Base-by-base conservation (phyloP, 1,140 invertebrate genomes). In the Idris sp. region DNA sequence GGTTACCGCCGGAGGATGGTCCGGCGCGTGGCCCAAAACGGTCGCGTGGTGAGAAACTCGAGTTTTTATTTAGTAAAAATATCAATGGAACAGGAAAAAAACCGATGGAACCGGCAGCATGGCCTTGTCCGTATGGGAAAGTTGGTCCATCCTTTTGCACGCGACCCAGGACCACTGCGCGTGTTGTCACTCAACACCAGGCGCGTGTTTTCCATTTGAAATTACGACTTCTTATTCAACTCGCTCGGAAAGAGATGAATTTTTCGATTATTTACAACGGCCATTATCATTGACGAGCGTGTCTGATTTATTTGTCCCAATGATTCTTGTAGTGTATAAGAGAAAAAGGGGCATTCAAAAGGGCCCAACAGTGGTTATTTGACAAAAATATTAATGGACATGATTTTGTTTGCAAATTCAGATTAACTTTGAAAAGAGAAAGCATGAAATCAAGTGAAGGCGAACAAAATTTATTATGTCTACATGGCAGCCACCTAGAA, bases 361-460 rank as follows among this genome's bases (percentile, higher is more conserved):
- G n/a, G n/a, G n/a, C 53, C 22, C 11, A 9, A 35, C 5, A 46
- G 41, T 46, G 43, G n/a, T 56, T 59, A 58, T 65, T n/a, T 73
- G 51, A 51, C 44, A 33, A 62, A 26, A 35, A 41, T 54, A 7
- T 59, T 65, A 53, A 73, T 61, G 69, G 59, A 44, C 8, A 73
- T 73, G 9, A 73, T 73, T 65, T 73, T 73, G 69, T 73, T 73
- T 73, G 69, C 69, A 73, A 73, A 73, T 73, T 73, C 46, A 15
- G 53, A 73, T 73, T 65, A 59, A 61, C 51, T 59, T n/a, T n/a
- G 51, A 43, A 19, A 58, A 64, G 68, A 44, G 68, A 73, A 73
- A 73, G 68, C 58, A 64, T 73, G 68, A 58, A 73, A 73, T 73
- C 35, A 48, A 49, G 68, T 72, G 68, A 62, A 64, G 49, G 43